Evolutionary conservation across 2,113 vertebrate species (phyloP).

Genomic region (Syrrhaptes paradoxus): DNA sequence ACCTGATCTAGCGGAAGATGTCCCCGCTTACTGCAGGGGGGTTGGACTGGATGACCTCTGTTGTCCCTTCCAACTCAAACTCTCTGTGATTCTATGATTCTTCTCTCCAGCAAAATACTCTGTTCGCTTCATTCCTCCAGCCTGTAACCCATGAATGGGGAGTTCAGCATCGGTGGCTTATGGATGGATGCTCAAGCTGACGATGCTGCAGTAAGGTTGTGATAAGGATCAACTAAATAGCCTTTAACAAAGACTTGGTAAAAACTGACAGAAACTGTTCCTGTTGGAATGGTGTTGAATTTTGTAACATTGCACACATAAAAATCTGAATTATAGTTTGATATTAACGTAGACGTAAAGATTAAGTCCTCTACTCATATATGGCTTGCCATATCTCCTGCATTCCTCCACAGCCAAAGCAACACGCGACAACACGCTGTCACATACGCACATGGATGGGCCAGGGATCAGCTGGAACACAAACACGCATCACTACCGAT

Average conservation of each 20-base stretch:
- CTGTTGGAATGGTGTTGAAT: neutral
- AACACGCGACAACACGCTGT: neutral
- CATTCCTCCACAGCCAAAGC: neutral
- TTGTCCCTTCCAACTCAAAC: too few species aligned
- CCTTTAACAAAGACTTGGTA: neutral
- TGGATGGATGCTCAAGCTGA: neutral
- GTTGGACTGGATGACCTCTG: too few species aligned
- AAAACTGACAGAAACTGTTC: neutral
- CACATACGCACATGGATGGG: rapidly evolving
- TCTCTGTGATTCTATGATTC: too few species aligned
- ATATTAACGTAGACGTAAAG: neutral
- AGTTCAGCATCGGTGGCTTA: neutral
- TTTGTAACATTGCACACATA: neutral
- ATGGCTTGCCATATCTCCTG: neutral
- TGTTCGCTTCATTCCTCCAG: neutral
- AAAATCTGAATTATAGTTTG: neutral
- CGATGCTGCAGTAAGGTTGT: neutral
- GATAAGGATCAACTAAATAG: neutral
- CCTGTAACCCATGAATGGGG: neutral
- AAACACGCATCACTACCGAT: rapidly evolving
- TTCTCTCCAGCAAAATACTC: neutral
- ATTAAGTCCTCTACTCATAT: neutral
- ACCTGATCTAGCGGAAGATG: too few species aligned
- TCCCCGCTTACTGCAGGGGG: too few species aligned
- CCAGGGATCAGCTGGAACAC: neutral